A percentile compares a stretch with the other conserved stretches of the same genome.
These are phyloP conservation scores for Cetonia aurata DNA, from an alignment of 2,888 invertebrate genomes.

Conservation along the genomic window DNA sequence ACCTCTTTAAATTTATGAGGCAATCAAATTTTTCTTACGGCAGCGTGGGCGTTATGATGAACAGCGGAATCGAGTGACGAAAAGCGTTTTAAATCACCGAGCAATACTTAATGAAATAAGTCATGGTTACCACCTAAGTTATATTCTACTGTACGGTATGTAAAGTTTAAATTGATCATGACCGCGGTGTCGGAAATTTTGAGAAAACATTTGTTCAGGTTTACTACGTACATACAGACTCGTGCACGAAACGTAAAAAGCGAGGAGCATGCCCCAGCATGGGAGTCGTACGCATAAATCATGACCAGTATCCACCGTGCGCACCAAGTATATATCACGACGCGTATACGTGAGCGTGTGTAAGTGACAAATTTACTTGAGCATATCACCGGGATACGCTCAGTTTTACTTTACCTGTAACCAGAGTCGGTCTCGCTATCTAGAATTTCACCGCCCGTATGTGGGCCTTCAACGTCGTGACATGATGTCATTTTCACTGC, in stretches of 20 bases:
- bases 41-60: slow-evolving; percentile 16
- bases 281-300: slow-evolving; percentile 56
- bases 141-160: slow-evolving; percentile 19
- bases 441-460: slow-evolving; percentile 60
- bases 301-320: slow-evolving; percentile 54
- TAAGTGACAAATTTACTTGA: slow-evolving; percentile 63
- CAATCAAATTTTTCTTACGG: slow-evolving; percentile 26
- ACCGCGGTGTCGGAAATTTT: slow-evolving; percentile 30
- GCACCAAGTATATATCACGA: slow-evolving; percentile 19
- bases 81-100: slow-evolving; percentile 40
- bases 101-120: slow-evolving; percentile 39
- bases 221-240: background rate
- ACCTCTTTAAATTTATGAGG: slow-evolving; percentile 24
- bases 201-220: slow-evolving; percentile 45
- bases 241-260: slow-evolving; percentile 44
- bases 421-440: slow-evolving; percentile 59
- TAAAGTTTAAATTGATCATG: slow-evolving; percentile 41
- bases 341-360: slow-evolving; percentile 48
- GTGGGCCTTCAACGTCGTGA: slow-evolving; percentile 54
- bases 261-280: slow-evolving; percentile 53
- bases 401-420: slow-evolving; percentile 61
- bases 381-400: slow-evolving; percentile 62
- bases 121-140: slow-evolving; percentile 41
- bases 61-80: slow-evolving; percentile 29
- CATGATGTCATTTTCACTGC: slow-evolving; percentile 46